These are phyloP conservation scores for Chitala chitala DNA, from an alignment of 2,113 vertebrate genomes.

Conservation along the genomic window DNA sequence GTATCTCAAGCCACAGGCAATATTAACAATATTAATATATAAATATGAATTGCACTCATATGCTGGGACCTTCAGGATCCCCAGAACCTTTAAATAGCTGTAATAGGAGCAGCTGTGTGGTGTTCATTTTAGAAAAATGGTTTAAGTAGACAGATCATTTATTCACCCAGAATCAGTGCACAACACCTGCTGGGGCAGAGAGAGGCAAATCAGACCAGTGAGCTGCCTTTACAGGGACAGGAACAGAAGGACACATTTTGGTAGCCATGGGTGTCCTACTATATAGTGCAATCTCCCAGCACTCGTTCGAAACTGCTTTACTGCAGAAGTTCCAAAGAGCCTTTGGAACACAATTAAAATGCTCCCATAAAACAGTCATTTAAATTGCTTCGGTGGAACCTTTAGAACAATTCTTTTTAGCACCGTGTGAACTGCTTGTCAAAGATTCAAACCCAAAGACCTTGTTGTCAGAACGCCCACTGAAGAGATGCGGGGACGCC, in stretches of 20 bases:
- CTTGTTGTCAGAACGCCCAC: background rate
- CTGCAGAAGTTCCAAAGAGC: background rate
- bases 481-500: background rate
- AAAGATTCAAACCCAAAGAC: background rate
- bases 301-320: background rate
- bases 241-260: background rate
- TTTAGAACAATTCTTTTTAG: conserved; percentile 6
- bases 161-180: background rate
- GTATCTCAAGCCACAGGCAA: background rate
- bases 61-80: background rate
- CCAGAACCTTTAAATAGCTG: background rate
- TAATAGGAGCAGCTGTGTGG: background rate
- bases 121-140: background rate
- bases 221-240: background rate
- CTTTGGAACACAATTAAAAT: conserved; percentile 3
- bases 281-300: background rate
- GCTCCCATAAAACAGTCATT: background rate
- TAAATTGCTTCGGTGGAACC: background rate
- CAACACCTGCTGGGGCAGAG: background rate
- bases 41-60: background rate
- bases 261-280: background rate
- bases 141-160: background rate
- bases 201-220: background rate
- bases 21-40: too few species aligned
- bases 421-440: background rate